Evolutionary conservation across 2,888 invertebrate species (phyloP), one percentile per base, ranked within the genome.

Genomic region (Schrankia costaestrigalis): DNA sequence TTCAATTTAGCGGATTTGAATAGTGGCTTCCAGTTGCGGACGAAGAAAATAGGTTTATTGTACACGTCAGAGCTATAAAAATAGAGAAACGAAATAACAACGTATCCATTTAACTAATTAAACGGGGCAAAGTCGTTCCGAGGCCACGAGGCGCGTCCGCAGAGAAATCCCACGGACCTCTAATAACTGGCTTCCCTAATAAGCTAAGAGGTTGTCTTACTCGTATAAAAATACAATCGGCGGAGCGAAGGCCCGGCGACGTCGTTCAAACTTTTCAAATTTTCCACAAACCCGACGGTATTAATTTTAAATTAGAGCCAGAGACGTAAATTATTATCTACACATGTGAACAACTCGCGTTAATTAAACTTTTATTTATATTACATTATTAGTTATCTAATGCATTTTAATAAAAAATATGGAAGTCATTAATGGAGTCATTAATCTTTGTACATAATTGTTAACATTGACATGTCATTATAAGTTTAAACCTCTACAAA

Each of bases 221-320:
- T 75, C 66, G 73, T 81, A 81, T 78, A 84, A 84, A 85, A 84
- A 84, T 84, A 81, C 83, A 81, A 82, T 82, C 77, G 79, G 63
- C 71, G 69, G 64, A 67, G 71, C 75, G 65, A 59, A 71, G 72
- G 73, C 74, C 62, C 66, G 70, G 56, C 71, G 73, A 67, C 69
- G 74, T 79, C 83, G 81, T 84, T 79, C 61, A 81, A 86, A 86
- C 86, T 87, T 87, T 86, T 85, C 78, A 84, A 84, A 86, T 87
- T 84, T 85, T 77, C 85, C 73, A 75, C 76, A 68, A 71, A 66
- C 71, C 68, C 70, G 63, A 64, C 70, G 66, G 76, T 77, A 82
- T 83, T 81, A 77, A 81, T 84, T 83, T 82, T 80, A 82, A 81
- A 84, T 82, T 79, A 76, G 73, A 78, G 51, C 54, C 67, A 54